Conservation (phyloP, 1,140 invertebrate species). For the Neodiprion virginianus region DNA sequence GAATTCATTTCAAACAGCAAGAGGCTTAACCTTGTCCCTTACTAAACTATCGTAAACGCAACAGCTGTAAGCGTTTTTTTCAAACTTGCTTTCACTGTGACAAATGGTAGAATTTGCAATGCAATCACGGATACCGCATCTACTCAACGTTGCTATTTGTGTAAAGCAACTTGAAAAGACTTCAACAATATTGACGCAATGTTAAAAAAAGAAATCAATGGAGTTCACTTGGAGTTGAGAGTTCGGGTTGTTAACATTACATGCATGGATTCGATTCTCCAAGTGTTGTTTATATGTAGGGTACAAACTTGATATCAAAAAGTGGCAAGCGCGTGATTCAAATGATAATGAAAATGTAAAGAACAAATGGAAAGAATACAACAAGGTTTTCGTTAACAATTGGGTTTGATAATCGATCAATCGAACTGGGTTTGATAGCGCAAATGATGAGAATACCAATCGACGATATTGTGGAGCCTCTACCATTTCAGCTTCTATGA, state of each 20-base stretch:
- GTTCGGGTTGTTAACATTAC: conserved; percentile 47
- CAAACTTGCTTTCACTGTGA: conserved; percentile 46
- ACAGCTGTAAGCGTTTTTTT: conserved; percentile 30
- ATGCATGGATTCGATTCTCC: conserved; percentile 48
- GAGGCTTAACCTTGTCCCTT: conserved; percentile 15
- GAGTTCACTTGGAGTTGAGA: conserved; percentile 22
- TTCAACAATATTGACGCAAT: conserved; percentile 41
- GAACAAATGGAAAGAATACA: not conserved
- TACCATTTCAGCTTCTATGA: conserved; percentile 39
- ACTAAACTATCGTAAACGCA: conserved; percentile 21
- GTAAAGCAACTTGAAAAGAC: conserved; percentile 40
- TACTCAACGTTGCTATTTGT: conserved; percentile 49
- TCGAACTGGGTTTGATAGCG: conserved; percentile 39
- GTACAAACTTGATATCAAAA: conserved; percentile 40
- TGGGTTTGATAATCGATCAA: conserved; percentile 31
- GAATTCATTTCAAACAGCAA: conserved; percentile 29
- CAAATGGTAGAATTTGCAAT: conserved; percentile 56
- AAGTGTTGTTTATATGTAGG: conserved; percentile 44
- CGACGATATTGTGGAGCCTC: conserved; percentile 45
- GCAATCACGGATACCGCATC: conserved; percentile 44
- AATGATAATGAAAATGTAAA: conserved; percentile 3
- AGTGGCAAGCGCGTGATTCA: conserved; percentile 35
- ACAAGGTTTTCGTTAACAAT: conserved; percentile 12
- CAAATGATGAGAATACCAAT: conserved; percentile 50
- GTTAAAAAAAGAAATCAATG: conserved; percentile 24